Percentiles rank a stretch among this genome's conserved stretches.
Conservation (phyloP, 2,113 vertebrate species). For the Saccopteryx bilineata region DNA sequence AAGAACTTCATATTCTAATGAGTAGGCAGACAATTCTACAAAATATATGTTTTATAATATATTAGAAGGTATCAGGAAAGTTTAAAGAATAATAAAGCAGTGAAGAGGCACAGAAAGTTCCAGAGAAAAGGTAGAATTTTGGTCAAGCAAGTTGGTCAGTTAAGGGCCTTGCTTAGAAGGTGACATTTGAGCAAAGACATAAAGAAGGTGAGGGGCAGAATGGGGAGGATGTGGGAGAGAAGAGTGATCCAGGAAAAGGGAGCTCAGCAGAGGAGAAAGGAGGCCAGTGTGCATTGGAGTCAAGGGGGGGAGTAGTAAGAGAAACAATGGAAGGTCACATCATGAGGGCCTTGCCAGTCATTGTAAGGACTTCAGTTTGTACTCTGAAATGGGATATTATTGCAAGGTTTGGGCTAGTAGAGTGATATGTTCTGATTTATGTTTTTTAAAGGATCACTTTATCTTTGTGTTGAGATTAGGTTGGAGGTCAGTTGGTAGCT, state of each 20-base stretch:
- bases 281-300: background rate
- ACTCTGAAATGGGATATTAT: background rate
- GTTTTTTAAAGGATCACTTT: conserved; percentile 41
- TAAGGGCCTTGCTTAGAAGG: background rate
- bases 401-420: background rate
- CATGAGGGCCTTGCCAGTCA: background rate
- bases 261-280: background rate
- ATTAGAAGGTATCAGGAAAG: background rate
- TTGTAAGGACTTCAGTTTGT: background rate
- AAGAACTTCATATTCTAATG: background rate
- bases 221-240: too few relatives aligned
- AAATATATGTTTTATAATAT: background rate
- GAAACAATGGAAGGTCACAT: background rate
- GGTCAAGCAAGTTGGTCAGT: background rate
- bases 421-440: background rate
- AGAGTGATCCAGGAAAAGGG: background rate
- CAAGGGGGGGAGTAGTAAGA: background rate
- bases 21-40: background rate
- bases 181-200: background rate
- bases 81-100: conserved; percentile 20
- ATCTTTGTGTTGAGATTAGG: background rate
- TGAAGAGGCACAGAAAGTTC: background rate
- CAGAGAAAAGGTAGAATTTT: background rate
- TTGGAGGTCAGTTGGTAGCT: background rate
- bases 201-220: background rate